Conservation (phyloP, 2,888 invertebrate genomes). For the Lasioglossum malachurum region DNA sequence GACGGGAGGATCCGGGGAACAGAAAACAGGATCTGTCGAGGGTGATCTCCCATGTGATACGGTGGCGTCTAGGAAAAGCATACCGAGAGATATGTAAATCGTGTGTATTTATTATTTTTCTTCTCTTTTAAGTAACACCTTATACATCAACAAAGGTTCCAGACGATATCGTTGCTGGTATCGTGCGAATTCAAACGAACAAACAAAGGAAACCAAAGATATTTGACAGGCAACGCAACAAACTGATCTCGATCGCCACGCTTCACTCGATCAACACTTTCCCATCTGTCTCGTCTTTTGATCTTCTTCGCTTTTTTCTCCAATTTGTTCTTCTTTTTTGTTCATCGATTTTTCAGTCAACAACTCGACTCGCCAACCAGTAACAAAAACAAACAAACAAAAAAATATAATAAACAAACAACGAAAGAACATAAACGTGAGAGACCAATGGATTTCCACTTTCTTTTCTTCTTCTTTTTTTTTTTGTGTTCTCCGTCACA, state of each 20-base stretch:
- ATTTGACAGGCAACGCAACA: neutral
- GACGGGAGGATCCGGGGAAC: neutral
- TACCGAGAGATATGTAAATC: constrained; percentile 46
- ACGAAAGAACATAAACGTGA: constrained; percentile 8
- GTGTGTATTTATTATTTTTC: constrained; percentile 63
- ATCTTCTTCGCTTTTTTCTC: neutral
- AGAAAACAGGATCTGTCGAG: neutral
- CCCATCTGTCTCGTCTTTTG: no score
- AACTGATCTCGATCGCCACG: neutral
- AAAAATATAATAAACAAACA: neutral
- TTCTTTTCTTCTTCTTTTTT: neutral
- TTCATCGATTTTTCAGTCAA: neutral
- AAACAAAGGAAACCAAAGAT: constrained; percentile 10
- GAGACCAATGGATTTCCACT: constrained; percentile 35
- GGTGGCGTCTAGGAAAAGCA: constrained; percentile 37
- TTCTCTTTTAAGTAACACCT: constrained; percentile 62
- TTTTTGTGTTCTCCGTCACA: constrained; percentile 50
- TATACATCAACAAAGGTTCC: constrained; percentile 64
- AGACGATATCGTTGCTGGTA: constrained; percentile 37
- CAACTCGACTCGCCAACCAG: neutral
- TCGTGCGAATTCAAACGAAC: constrained; percentile 38
- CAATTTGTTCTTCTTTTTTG: neutral
- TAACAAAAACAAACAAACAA: no score
- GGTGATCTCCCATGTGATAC: neutral
- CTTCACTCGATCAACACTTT: constrained; percentile 3